phyloP scores from a whole-genome alignment of 2,113 vertebrate species.

The Eudyptes chrysolophus region DNA sequence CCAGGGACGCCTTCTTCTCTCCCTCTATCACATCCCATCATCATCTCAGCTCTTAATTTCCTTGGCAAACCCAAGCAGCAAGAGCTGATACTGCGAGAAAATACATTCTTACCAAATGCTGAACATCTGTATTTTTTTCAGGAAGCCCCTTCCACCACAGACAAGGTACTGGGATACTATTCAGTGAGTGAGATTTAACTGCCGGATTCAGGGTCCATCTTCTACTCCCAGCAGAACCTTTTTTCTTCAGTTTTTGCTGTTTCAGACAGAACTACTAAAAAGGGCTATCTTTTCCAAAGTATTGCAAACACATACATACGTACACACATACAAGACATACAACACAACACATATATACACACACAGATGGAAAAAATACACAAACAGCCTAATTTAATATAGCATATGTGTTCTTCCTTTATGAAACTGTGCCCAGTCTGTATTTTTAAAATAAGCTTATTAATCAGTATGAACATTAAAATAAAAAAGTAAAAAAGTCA shows the following conservation, averaged over 20 bases:
- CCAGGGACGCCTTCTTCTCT: neutral
- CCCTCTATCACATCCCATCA: neutral
- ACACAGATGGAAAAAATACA: neutral
- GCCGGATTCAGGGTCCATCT: neutral
- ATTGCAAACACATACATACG: accelerated
- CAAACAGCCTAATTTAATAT: neutral
- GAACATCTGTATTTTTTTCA: neutral
- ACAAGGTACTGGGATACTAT: neutral
- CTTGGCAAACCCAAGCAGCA: neutral
- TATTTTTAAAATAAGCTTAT: neutral
- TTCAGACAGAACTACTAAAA: neutral
- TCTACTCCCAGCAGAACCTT: neutral
- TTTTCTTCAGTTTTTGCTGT: neutral
- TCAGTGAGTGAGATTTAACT: neutral
- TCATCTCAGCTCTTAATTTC: neutral
- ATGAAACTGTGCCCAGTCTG: neutral
- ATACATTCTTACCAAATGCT: neutral
- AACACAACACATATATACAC: neutral
- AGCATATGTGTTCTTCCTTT: neutral
- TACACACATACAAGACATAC: neutral
- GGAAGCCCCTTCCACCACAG: neutral
- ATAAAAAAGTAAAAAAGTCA: neutral
- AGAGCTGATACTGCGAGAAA: neutral
- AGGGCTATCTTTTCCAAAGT: neutral
- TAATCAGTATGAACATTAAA: neutral